phyloP scores from a whole-genome alignment of 2,113 vertebrate genomes.

The Gasterosteus aculeatus region DNA sequence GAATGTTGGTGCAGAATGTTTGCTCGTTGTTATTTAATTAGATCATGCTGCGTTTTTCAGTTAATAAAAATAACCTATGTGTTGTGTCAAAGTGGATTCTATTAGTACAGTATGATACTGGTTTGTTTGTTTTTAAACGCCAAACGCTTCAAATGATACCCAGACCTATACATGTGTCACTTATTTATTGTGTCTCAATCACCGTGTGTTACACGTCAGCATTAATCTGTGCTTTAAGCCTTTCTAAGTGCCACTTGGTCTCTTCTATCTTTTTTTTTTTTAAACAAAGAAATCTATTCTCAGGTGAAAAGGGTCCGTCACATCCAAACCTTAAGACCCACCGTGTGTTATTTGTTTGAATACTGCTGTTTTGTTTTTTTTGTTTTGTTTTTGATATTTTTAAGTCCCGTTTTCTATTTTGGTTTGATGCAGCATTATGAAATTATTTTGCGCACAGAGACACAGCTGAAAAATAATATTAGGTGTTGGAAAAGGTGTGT shows the following conservation, averaged over 20 bases:
- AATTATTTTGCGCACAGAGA: constrained; percentile 28
- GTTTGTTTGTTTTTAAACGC: too few species aligned
- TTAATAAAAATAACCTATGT: too few species aligned
- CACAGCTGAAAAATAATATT: constrained; percentile 4
- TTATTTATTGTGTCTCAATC: neutral
- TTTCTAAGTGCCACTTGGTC: constrained; percentile 58
- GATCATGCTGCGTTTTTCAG: neutral
- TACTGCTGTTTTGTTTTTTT: constrained; percentile 30
- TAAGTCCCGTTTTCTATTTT: constrained; percentile 21
- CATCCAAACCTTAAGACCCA: constrained; percentile 50
- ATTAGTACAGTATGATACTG: too few species aligned
- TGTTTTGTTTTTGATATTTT: neutral
- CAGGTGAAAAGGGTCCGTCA: constrained; percentile 66
- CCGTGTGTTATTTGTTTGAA: constrained; percentile 1
- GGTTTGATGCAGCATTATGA: constrained; percentile 14
- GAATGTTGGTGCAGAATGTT: neutral
- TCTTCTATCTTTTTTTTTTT: constrained; percentile 18
- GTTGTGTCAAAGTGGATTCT: too few species aligned
- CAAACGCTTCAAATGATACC: constrained; percentile 3
- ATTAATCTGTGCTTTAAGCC: constrained; percentile 48
- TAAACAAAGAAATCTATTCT: constrained; percentile 61
- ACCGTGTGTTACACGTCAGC: constrained; percentile 12
- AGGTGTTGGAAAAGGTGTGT: constrained; percentile 23
- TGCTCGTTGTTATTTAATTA: neutral
- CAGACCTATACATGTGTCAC: constrained; percentile 5